phyloP scores from a whole-genome alignment of 2,113 vertebrate species.

The Oncorhynchus gorbuscha region DNA sequence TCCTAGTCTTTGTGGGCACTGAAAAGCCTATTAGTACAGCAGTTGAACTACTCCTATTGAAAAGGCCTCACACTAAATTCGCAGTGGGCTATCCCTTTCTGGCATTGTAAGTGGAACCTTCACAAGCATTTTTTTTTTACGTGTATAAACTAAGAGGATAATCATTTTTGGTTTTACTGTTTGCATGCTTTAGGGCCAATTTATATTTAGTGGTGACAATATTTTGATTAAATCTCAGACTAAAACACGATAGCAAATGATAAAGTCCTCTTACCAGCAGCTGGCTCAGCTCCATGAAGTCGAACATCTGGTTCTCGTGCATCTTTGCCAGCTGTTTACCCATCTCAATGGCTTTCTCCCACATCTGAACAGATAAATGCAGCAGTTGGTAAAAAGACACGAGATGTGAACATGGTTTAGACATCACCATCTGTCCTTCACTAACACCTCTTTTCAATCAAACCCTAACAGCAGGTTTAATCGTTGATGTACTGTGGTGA shows the following conservation, averaged over 20 bases:
- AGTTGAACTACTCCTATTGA: too few relatives aligned
- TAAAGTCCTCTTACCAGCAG: conserved; percentile 83
- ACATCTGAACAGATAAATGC: conserved; percentile 81
- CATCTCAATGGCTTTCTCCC: conserved; percentile 95
- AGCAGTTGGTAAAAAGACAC: conserved; percentile 24
- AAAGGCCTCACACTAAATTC: too few relatives aligned
- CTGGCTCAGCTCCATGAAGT: conserved; percentile 90
- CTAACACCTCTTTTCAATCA: background rate
- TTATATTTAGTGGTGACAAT: background rate
- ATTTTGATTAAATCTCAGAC: background rate
- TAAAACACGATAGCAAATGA: background rate
- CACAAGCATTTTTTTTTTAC: background rate
- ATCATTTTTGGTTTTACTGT: background rate
- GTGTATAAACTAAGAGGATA: too few relatives aligned
- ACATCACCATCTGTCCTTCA: conserved; percentile 34
- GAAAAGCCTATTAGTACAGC: too few relatives aligned
- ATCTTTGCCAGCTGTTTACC: conserved; percentile 94
- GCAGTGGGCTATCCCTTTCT: too few relatives aligned
- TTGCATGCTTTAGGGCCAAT: background rate
- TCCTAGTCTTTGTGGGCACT: too few relatives aligned
- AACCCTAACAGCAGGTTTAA: background rate
- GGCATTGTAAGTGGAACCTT: background rate
- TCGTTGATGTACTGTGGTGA: background rate
- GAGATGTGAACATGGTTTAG: conserved; percentile 14
- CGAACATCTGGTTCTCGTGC: conserved; percentile 93